Evolutionary conservation across 2,113 vertebrate genomes (phyloP), one percentile per base, ranked within the genome.

Genomic region (Arvicanthis niloticus): DNA sequence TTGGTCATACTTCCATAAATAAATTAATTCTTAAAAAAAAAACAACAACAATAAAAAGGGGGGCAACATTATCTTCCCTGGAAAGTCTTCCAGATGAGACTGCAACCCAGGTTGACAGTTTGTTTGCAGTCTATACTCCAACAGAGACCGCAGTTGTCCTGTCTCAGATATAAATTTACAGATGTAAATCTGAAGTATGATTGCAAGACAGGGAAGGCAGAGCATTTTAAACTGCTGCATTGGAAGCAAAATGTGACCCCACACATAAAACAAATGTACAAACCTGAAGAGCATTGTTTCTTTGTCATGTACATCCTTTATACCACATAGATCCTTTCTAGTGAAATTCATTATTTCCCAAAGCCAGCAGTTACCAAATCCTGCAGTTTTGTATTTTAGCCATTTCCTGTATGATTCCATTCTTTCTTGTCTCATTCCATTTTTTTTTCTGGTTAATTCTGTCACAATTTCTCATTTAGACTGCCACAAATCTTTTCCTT

Each of bases 311-410:
- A 60, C 88, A 94, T 89, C 34, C 60, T 73, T 48, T 80, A 81
- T 85, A 40, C 42, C 58, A n/a, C 19, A 60, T 34, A 77, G 45
- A 58, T 91, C 48, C 82, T 91, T 85, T 19, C 19, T n/a, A 53
- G 13, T 73, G 53, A 73, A 91, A 89, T 94, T 91, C 12, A 82
- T 58, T 51, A 53, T 53, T 93, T 94, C 22, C 19, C 26, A 72
- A 92, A 86, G 5, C 62, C 8, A 86, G 45, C 1, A 75, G 45
- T 60, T 84, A 80, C 15, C 9, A 58, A 77, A 78, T 88, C 24
- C 53, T 87, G 67, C 84, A 48, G 40, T 88, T 94, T 82, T 82
- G n/a, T 51, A 85, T 56, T 16, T 86, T 78, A 67, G 8, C 45
- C 1, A 37, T 82, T 24, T 91, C 16, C 68, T 34, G 1, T 31